Base-by-base conservation (phyloP, 2,888 invertebrate genomes). In the Limnephilus auricula region DNA sequence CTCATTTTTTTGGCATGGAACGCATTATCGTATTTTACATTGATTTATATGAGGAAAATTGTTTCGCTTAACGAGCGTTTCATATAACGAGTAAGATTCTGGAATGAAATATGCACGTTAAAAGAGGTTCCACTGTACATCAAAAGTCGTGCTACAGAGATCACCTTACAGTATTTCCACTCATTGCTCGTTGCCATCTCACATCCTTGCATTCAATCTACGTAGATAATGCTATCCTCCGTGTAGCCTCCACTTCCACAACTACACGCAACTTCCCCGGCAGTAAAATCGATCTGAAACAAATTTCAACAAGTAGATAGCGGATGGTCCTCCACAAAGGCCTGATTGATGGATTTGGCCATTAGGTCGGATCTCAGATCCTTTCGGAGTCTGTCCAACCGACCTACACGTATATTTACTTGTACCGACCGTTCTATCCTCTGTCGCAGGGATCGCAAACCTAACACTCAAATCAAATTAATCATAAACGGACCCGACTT, bases 361-460 rank as follows among this genome's bases (percentile, higher is more conserved):
- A 65, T 65, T 65, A 65, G 65, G 65, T 65, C 25, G 65, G 65
- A 65, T 65, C 65, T 65, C 25, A 9, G 65, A 65, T 65, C 65
- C 65, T 25, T 65, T 65, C 65, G n/a, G 25, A 25, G 65, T 65
- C 65, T 65, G 65, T 65, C 65, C 65, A 6, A 65, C 65, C 65
- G 65, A 65, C 65, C 65, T 65, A 65, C 65, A n/a, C 65, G 65
- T 65, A 65, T 65, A n/a, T 65, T 65, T 65, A 65, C 65, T 65
- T 65, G 65, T 25, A 65, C 25, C 65, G 25, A 65, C 25, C 65
- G 65, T n/a, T 65, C 65, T n/a, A 65, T 65, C 65, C 65, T 65
- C 65, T 65, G 25, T 9, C n/a, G 25, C 65, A 65, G 25, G 65
- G n/a, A 65, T n/a, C 9, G 65, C 25, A 65, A 65, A 65, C 65